These are phyloP conservation scores for Caenorhabditis brenneri DNA, from an alignment of 1,140 invertebrate genomes.

Conservation along the genomic window DNA sequence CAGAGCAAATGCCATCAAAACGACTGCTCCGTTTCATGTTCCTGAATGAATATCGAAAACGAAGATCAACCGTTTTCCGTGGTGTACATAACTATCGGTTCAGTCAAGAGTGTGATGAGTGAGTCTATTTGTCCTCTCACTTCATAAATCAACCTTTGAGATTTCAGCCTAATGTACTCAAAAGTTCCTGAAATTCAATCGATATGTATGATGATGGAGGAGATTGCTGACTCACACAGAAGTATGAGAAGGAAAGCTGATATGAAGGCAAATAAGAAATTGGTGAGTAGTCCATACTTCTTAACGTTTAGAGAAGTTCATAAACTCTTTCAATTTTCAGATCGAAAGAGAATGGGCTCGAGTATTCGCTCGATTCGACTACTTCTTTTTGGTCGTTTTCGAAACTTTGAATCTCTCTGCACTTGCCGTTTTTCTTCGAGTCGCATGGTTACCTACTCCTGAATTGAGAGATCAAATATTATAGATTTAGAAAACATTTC, in stretches of 20 bases:
- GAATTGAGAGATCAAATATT: slow-evolving; percentile 48
- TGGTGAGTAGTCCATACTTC: too few relatives aligned
- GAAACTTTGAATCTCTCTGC: slow-evolving; percentile 62
- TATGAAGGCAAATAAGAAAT: slow-evolving; percentile 46
- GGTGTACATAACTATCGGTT: slow-evolving; percentile 7
- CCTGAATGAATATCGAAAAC: slow-evolving; percentile 49
- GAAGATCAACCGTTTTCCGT: neutral
- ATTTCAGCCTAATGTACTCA: slow-evolving; percentile 22
- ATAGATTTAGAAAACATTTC: neutral
- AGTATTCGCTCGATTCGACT: slow-evolving; percentile 64
- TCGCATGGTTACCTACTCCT: slow-evolving; percentile 62
- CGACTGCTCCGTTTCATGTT: slow-evolving; percentile 28
- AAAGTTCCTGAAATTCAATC: slow-evolving; percentile 43
- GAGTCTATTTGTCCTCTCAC: neutral
- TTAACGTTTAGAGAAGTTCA: too few relatives aligned
- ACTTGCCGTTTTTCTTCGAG: slow-evolving; percentile 61
- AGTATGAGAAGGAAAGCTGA: slow-evolving; percentile 54
- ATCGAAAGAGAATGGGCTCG: slow-evolving; percentile 67
- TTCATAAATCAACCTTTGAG: neutral
- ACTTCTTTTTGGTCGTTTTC: slow-evolving; percentile 63
- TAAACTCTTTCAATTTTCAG: slow-evolving; percentile 58
- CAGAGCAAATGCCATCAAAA: slow-evolving; percentile 52
- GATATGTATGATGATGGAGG: slow-evolving; percentile 53
- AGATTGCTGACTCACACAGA: slow-evolving; percentile 61
- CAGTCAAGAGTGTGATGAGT: slow-evolving; percentile 29